A percentile compares a stretch with the other conserved stretches of the same genome.
These are phyloP conservation scores for Paradoxurus hermaphroditus DNA, from an alignment of 2,113 vertebrate genomes.

Conservation along the genomic window DNA sequence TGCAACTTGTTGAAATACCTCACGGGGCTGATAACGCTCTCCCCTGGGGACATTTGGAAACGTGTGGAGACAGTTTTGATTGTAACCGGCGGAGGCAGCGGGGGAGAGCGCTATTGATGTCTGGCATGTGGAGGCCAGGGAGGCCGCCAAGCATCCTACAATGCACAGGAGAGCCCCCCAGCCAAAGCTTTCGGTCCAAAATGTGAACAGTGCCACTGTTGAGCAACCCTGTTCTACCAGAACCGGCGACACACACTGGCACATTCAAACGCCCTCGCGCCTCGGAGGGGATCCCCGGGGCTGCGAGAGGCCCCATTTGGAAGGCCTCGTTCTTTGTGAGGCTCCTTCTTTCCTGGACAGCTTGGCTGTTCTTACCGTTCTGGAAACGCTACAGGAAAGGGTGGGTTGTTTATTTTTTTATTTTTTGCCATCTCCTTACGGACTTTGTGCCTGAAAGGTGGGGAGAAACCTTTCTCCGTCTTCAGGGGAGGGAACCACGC, in stretches of 20 bases:
- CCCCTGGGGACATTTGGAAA: background rate
- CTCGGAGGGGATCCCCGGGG: background rate
- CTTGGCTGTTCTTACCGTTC: background rate
- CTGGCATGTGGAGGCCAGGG: background rate
- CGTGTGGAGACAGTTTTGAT: background rate
- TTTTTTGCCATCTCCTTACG: background rate
- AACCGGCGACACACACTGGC: background rate
- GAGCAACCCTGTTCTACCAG: background rate
- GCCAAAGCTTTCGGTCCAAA: background rate
- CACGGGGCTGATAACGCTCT: background rate
- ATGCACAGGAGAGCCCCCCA: background rate
- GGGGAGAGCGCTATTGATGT: background rate
- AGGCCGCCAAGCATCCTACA: background rate
- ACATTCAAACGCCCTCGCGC: accelerated
- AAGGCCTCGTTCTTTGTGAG: background rate
- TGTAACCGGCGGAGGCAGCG: background rate
- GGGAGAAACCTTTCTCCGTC: background rate
- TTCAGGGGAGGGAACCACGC: background rate
- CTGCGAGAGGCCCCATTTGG: background rate
- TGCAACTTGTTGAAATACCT: background rate
- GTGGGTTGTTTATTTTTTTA: too few relatives aligned
- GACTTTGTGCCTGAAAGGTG: background rate
- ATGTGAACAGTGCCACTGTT: background rate
- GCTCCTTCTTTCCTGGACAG: background rate
- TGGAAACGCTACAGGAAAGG: background rate